phyloP scores from a whole-genome alignment of 2,888 invertebrate species.

The Coenonympha glycerion region DNA sequence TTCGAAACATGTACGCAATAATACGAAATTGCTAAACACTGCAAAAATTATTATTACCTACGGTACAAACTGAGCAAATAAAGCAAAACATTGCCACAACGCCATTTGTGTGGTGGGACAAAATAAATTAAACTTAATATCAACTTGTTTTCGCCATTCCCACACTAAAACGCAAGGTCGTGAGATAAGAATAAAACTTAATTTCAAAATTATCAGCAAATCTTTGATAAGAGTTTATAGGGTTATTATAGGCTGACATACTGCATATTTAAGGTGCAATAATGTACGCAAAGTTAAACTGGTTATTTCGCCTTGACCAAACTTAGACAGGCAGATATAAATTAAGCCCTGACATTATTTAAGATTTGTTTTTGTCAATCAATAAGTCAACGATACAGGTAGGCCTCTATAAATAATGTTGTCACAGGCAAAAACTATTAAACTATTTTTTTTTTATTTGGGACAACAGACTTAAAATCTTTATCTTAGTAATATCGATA shows the following conservation, averaged over 20 bases:
- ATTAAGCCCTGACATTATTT: constrained; percentile 62
- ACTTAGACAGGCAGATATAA: constrained; percentile 41
- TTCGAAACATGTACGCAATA: constrained; percentile 9
- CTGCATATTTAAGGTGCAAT: constrained; percentile 32
- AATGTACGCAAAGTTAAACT: constrained; percentile 36
- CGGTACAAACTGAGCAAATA: constrained; percentile 11
- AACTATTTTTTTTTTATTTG: too few relatives aligned
- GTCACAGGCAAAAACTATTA: background rate
- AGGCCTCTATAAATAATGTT: background rate
- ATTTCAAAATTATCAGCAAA: constrained; percentile 25
- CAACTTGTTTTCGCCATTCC: constrained; percentile 32
- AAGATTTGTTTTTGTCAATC: constrained; percentile 19
- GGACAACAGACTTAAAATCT: too few relatives aligned
- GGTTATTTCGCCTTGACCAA: constrained; percentile 60
- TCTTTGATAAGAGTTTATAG: constrained; percentile 5
- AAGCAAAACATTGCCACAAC: constrained; percentile 37
- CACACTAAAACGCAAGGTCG: constrained; percentile 35
- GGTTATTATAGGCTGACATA: constrained; percentile 41
- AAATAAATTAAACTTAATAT: constrained; percentile 53
- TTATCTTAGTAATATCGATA: too few relatives aligned
- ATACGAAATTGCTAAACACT: constrained; percentile 9
- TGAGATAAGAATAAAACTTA: constrained; percentile 19
- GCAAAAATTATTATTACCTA: background rate
- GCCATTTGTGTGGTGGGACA: constrained; percentile 43
- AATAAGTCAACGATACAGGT: constrained; percentile 5